phyloP scores from a whole-genome alignment of 2,113 vertebrate genomes.

The Lucifuga dentata region DNA sequence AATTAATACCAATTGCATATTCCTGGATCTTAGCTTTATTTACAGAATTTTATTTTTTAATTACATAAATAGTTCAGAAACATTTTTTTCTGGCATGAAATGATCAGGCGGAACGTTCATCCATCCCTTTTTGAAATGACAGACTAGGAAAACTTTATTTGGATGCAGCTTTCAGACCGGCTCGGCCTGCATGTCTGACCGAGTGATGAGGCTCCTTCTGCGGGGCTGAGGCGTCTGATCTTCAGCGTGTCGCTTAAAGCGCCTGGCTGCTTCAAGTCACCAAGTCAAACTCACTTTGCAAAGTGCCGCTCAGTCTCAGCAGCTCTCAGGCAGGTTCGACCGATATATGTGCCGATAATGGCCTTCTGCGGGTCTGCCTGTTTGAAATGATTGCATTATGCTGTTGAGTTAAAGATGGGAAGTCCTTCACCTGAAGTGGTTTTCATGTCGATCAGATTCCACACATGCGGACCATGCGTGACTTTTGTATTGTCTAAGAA shows the following conservation, averaged over 20 bases:
- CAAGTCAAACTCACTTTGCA: constrained; percentile 28
- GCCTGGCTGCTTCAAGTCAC: constrained; percentile 64
- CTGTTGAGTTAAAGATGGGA: too few species aligned
- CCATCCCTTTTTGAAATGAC: constrained; percentile 77
- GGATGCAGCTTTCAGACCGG: constrained; percentile 62
- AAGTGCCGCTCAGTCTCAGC: constrained; percentile 9
- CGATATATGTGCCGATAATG: constrained; percentile 25
- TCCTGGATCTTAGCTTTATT: constrained; percentile 97
- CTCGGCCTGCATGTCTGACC: constrained; percentile 17
- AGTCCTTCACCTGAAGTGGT: too few species aligned
- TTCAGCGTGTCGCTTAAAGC: too few species aligned
- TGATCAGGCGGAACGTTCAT: constrained; percentile 64
- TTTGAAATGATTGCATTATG: too few species aligned
- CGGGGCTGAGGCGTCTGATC: too few species aligned
- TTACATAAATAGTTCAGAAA: constrained; percentile 97
- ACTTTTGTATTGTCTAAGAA: too few species aligned
- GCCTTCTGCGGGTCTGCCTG: constrained; percentile 33
- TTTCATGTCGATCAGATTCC: too few species aligned
- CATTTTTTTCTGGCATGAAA: constrained; percentile 78
- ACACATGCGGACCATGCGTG: too few species aligned
- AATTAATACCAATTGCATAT: constrained; percentile 99
- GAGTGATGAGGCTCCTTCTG: constrained; percentile 32
- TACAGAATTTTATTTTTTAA: constrained; percentile 98
- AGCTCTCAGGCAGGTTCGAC: constrained; percentile 35
- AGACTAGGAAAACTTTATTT: constrained; percentile 40